Evolutionary conservation across 2,797 vertebrate species (phyloP).

Genomic region (Anniella stebbinsi): DNA sequence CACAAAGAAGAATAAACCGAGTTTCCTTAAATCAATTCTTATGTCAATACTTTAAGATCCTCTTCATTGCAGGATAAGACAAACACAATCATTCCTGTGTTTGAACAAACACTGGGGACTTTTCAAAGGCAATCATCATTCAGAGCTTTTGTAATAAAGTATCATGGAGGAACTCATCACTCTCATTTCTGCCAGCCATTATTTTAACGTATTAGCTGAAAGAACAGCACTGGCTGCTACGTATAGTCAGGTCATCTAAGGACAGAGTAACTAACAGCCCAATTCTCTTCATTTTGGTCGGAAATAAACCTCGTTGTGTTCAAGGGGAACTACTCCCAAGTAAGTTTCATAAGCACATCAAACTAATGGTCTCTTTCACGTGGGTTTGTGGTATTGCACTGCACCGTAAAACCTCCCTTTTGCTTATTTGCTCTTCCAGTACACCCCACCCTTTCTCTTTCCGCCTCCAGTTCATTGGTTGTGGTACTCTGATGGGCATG

Average conservation of each 20-base stretch:
- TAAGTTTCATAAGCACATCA: too few species aligned
- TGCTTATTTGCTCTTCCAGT: too few species aligned
- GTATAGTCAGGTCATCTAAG: background rate
- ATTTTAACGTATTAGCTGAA: background rate
- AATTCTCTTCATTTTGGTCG: background rate
- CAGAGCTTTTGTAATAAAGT: background rate
- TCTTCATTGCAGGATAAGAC: background rate
- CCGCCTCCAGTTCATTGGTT: too few species aligned
- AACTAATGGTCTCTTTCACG: too few species aligned
- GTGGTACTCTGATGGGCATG: too few species aligned
- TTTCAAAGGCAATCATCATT: background rate
- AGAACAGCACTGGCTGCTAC: background rate
- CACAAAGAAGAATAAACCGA: background rate
- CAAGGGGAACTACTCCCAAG: background rate
- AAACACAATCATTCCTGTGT: background rate
- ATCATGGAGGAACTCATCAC: background rate
- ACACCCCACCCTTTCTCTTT: too few species aligned
- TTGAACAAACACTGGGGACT: constrained; percentile 10
- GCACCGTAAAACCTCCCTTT: too few species aligned
- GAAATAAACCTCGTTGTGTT: background rate
- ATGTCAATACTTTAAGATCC: background rate
- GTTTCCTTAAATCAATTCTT: background rate
- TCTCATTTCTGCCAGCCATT: background rate
- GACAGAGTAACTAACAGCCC: background rate
- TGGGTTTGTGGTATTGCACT: too few species aligned